Percentiles rank a stretch among this genome's conserved stretches.
Conservation (phyloP, 2,888 invertebrate species). For the Drosophila longiperda region DNA sequence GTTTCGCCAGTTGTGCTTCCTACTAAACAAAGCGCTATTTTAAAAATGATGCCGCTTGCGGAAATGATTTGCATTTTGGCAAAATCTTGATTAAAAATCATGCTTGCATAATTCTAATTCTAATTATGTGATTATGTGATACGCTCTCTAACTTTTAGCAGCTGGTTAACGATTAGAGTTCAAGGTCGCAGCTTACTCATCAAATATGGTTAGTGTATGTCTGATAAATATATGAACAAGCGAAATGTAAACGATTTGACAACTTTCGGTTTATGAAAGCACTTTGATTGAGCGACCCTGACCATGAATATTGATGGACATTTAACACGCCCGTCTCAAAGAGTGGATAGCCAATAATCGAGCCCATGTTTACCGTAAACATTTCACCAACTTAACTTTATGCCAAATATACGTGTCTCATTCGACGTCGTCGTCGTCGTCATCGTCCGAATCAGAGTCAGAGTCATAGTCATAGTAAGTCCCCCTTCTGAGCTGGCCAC, state of each 20-base stretch:
- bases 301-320: conserved; percentile 55
- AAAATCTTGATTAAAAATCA: conserved; percentile 37
- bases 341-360: conserved; percentile 28
- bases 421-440: not conserved
- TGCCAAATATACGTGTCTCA: not conserved
- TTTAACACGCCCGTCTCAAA: conserved; percentile 15
- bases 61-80: conserved; percentile 64
- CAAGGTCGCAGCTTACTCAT: conserved; percentile 32
- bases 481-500: not conserved
- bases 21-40: conserved; percentile 11
- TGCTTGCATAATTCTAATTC: conserved; percentile 50
- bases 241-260: conserved; percentile 40
- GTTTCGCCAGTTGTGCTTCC: not conserved
- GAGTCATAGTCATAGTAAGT: not conserved
- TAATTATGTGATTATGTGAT: conserved; percentile 28
- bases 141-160: conserved; percentile 26
- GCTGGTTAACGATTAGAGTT: conserved; percentile 25
- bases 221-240: conserved; percentile 43
- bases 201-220: conserved; percentile 2
- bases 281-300: conserved; percentile 57
- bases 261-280: conserved; percentile 63
- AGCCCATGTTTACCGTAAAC: conserved; percentile 50
- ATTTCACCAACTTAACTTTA: conserved; percentile 47
- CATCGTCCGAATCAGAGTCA: not conserved
- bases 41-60: conserved; percentile 37